A percentile compares a stretch with the other conserved stretches of the same genome.
Conservation (phyloP, 2,888 invertebrate genomes). For the Bugula neritina region DNA sequence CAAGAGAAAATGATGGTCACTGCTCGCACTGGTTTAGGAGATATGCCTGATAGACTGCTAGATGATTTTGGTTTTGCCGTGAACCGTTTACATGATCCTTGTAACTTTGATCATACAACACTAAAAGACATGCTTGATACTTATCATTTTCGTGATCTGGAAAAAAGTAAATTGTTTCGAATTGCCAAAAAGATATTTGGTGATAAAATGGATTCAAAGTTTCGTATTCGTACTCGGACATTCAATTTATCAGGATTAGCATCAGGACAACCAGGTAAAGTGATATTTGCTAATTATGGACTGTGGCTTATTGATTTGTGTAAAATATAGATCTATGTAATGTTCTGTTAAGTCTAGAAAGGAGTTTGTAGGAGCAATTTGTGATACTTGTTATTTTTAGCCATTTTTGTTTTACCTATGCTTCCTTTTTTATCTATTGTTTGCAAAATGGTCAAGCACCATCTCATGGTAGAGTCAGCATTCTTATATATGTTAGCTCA, state of each 20-base stretch:
- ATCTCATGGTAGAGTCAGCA: too few species aligned
- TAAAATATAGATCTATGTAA: too few species aligned
- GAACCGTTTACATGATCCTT: constrained; percentile 45
- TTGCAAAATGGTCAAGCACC: too few species aligned
- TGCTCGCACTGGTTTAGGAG: constrained; percentile 14
- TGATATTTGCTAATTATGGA: too few species aligned
- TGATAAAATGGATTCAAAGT: constrained; percentile 29
- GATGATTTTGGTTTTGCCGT: constrained; percentile 36
- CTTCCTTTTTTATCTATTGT: too few species aligned
- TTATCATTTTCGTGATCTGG: constrained; percentile 42
- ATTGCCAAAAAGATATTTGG: constrained; percentile 48
- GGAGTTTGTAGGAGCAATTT: too few species aligned
- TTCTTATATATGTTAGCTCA: too few species aligned
- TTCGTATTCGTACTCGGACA: constrained; percentile 8
- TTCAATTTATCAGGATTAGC: constrained; percentile 18
- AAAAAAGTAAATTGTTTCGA: constrained; percentile 44
- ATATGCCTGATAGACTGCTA: constrained; percentile 25
- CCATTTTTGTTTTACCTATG: too few species aligned
- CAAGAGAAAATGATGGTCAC: neutral
- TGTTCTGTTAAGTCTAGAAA: too few species aligned
- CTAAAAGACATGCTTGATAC: constrained; percentile 40
- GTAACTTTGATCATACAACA: constrained; percentile 46
- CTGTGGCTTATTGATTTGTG: too few species aligned
- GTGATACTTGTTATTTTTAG: too few species aligned
- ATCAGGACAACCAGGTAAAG: neutral